phyloP scores from a whole-genome alignment of 2,113 vertebrate genomes.

The Phrynocephalus versicolor region DNA sequence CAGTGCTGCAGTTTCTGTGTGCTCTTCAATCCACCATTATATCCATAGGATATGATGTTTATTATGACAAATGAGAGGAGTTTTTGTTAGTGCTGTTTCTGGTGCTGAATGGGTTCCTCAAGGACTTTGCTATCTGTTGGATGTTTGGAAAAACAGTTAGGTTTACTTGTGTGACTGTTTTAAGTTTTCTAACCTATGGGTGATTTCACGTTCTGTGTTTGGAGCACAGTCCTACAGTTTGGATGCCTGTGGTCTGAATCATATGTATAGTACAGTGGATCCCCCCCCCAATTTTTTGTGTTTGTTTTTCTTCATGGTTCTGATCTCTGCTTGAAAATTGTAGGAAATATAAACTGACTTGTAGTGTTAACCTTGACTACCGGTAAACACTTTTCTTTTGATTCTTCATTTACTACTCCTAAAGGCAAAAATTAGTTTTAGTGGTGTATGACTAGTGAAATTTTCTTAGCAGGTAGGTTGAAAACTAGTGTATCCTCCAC shows the following conservation, averaged over 20 bases:
- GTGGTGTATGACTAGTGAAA: neutral
- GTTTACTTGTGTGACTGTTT: neutral
- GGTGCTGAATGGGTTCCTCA: neutral
- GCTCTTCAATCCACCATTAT: no score
- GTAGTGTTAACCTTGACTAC: neutral
- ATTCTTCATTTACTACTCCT: neutral
- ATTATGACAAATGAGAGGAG: neutral
- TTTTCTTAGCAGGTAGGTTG: neutral
- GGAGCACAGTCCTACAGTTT: neutral
- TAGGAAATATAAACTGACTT: neutral
- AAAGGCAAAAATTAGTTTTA: neutral
- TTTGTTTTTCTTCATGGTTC: neutral
- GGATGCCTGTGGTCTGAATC: neutral
- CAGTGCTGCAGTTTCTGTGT: no score
- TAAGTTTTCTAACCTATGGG: neutral
- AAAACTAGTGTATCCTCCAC: neutral
- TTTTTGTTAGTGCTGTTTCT: neutral
- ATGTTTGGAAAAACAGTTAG: no score
- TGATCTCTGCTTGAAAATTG: neutral
- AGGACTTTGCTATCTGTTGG: neutral
- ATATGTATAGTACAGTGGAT: no score
- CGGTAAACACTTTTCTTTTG: neutral
- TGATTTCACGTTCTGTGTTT: neutral
- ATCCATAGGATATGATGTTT: neutral
- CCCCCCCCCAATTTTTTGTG: no score